Evolutionary conservation across 92 coral and sea anemone genomes (phyloP).

Genomic region (Porites divaricata): DNA sequence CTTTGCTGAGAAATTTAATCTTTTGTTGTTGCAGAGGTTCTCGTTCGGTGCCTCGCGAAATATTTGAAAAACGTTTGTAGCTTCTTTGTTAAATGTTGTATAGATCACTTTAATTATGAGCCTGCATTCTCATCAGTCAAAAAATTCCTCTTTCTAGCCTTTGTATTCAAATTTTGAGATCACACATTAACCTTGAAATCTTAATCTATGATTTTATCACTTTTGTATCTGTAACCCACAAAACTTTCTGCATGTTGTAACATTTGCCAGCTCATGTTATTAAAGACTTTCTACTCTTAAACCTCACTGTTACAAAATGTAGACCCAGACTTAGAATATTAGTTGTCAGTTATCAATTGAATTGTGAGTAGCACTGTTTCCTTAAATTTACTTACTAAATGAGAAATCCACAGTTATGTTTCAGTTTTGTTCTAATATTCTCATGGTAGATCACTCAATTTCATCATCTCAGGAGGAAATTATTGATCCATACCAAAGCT

Average conservation of each 20-base stretch:
- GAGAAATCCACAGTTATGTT: neutral
- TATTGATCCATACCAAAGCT: neutral
- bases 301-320: neutral
- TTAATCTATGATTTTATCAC: neutral
- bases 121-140: too few species aligned
- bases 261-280: neutral
- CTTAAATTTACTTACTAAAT: neutral
- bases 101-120: neutral
- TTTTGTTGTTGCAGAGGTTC: neutral
- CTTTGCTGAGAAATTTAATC: constrained; percentile 1
- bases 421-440: neutral
- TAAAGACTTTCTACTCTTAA: neutral
- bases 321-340: neutral
- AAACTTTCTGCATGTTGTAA: neutral
- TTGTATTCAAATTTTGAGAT: too few species aligned
- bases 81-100: neutral
- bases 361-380: neutral
- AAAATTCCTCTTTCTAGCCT: too few species aligned
- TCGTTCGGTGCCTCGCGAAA: neutral
- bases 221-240: neutral
- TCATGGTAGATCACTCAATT: neutral
- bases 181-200: too few species aligned
- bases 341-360: neutral
- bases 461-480: neutral
- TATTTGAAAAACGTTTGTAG: neutral